phyloP scores from a whole-genome alignment of 2,113 vertebrate species.

The Lycaon pictus region DNA sequence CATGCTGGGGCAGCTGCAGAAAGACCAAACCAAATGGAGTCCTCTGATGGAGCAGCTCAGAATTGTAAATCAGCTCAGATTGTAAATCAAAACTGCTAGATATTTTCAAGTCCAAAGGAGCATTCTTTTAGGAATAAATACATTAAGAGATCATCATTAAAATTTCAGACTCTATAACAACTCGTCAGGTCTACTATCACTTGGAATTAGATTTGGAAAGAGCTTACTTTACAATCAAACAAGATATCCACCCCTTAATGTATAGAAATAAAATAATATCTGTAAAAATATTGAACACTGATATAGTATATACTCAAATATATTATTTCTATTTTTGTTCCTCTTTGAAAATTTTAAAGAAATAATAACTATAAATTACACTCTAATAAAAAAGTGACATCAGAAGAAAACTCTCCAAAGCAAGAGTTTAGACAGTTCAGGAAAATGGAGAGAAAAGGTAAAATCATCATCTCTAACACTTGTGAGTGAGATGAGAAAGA shows the following conservation, averaged over 20 bases:
- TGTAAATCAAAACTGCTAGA: neutral
- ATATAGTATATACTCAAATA: neutral
- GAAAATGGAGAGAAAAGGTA: neutral
- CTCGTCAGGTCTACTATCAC: neutral
- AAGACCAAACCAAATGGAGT: neutral
- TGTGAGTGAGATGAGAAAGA: neutral
- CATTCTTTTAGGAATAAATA: neutral
- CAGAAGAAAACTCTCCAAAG: neutral
- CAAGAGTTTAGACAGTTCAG: neutral
- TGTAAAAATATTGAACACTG: neutral
- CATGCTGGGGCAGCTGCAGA: neutral
- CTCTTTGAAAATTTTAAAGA: neutral
- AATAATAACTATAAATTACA: neutral
- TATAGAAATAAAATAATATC: neutral
- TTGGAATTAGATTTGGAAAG: neutral
- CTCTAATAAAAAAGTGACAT: neutral
- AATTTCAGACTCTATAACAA: neutral
- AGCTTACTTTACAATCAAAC: slow-evolving; percentile 22
- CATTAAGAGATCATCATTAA: neutral
- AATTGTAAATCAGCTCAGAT: neutral
- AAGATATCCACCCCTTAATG: neutral
- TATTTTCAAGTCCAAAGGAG: neutral
- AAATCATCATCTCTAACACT: neutral
- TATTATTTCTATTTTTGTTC: neutral
- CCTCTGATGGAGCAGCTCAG: neutral